A percentile compares a stretch with the other conserved stretches of the same genome.
These are phyloP conservation scores for Andrena marginata DNA, from an alignment of 2,888 invertebrate species.

Conservation along the genomic window DNA sequence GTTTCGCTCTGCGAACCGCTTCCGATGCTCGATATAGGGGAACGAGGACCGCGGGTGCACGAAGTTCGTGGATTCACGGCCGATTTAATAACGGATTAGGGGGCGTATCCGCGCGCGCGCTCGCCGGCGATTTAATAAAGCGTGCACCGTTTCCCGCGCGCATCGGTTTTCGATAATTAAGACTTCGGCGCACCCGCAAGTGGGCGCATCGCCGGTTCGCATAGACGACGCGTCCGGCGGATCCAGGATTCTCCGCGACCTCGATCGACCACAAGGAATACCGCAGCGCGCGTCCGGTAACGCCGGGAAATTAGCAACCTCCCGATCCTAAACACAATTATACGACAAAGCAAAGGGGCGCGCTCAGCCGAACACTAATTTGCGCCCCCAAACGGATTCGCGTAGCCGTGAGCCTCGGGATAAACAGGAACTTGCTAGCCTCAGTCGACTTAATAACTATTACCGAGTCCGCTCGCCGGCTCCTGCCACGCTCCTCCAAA, in stretches of 20 bases:
- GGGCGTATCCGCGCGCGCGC: slow-evolving; percentile 23
- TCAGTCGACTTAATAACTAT: slow-evolving; percentile 69
- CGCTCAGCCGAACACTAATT: slow-evolving; percentile 73
- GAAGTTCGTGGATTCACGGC: slow-evolving; percentile 7
- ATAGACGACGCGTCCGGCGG: slow-evolving; percentile 52
- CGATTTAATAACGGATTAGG: slow-evolving; percentile 49
- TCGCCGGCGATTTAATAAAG: slow-evolving; percentile 44
- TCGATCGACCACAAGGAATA: slow-evolving; percentile 72
- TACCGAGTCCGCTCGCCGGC: slow-evolving; percentile 61
- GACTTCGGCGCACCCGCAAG: slow-evolving; percentile 35
- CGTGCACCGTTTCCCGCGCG: slow-evolving; percentile 11
- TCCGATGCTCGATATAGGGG: background rate
- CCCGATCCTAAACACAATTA: slow-evolving; percentile 74
- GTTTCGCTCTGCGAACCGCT: background rate
- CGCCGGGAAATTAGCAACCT: slow-evolving; percentile 71
- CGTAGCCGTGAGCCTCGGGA: slow-evolving; percentile 66
- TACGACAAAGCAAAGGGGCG: slow-evolving; percentile 75
- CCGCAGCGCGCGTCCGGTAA: slow-evolving; percentile 67
- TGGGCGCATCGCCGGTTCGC: slow-evolving; percentile 41
- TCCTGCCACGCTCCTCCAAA: background rate
- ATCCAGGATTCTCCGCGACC: slow-evolving; percentile 66
- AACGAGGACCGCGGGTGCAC: background rate
- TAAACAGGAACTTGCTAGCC: slow-evolving; percentile 65
- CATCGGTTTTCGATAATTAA: slow-evolving; percentile 58
- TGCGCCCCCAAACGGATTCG: slow-evolving; percentile 69